Base-by-base conservation (phyloP, 2,888 invertebrate genomes). In the Nudaria mundana region DNA sequence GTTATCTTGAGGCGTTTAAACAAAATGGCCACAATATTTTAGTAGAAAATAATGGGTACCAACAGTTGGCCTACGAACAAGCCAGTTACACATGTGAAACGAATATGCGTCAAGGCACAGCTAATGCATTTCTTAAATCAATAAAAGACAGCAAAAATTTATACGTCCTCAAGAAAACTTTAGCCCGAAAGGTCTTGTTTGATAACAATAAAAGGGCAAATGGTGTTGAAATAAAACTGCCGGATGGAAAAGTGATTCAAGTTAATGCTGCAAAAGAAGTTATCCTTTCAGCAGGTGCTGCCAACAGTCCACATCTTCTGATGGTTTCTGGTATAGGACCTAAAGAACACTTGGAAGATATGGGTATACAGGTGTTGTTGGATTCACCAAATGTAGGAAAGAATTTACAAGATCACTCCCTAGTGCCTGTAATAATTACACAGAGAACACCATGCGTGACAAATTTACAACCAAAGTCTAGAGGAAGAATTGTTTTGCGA, bases 291-390 rank as follows among this genome's bases (percentile, higher is more conserved):
- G 75, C 78, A 5, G 81, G 81, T 2, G 52, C 72, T 8, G 48
- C 80, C 1, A 76, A 67, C 24, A 71, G 66, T 31, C 81, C 81
- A 0, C 67, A 79, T 33, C 26, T 81, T 4, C 44, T 81, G 5
- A 79, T 81, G 78, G 39, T 77, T 4, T 81, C 81, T 2, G 81
- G 81, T 2, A 60, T 81, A 12, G 81, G 81, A 5, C 73, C 76
- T 1, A 62, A 55, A 29, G 41, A 66, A 1, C 66, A 81, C 52
- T 63, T 81, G 12, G 18, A 61, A 26, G 55, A 71, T 41, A 47
- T 67, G 16, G 49, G 52, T 7, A 72, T 79, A 15, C 18, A 63
- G 28, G 45, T 71, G 0, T 10, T 68, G 5, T 18, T 66, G 2
- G 44, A 79, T 49, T 67, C 61, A 2, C 68, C 69, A 11, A 56